These are phyloP conservation scores for Amazona guildingii DNA, from an alignment of 2,113 vertebrate species.

Conservation along the genomic window DNA sequence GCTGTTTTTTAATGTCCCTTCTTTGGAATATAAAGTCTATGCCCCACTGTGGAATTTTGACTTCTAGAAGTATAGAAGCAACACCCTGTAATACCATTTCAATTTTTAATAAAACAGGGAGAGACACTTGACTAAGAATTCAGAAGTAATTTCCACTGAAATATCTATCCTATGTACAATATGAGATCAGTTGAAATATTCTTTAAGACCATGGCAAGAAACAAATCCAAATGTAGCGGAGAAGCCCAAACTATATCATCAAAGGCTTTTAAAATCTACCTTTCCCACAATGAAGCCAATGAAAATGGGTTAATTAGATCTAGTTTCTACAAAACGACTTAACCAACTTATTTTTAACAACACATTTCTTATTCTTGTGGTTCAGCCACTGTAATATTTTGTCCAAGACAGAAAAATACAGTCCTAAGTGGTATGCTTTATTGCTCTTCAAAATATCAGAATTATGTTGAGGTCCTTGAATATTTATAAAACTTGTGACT, in stretches of 20 bases:
- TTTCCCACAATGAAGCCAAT: background rate
- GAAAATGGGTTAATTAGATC: background rate
- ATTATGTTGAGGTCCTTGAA: background rate
- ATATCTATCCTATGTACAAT: background rate
- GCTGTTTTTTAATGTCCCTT: background rate
- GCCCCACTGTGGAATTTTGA: background rate
- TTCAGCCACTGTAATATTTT: background rate
- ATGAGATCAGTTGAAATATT: background rate
- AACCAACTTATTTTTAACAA: background rate
- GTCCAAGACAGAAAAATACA: background rate
- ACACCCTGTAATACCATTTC: background rate
- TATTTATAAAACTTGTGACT: background rate
- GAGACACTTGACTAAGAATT: background rate
- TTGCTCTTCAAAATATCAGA: background rate
- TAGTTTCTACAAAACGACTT: background rate
- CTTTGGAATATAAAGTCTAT: background rate
- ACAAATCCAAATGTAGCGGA: background rate
- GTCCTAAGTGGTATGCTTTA: background rate
- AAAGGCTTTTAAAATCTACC: background rate
- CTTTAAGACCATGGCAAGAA: background rate
- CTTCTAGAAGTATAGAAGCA: background rate
- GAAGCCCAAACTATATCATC: background rate
- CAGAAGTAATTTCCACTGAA: background rate
- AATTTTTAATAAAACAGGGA: background rate
- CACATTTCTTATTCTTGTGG: background rate